phyloP scores from a whole-genome alignment of 1,140 invertebrate species.

The Heliconius hermathena region DNA sequence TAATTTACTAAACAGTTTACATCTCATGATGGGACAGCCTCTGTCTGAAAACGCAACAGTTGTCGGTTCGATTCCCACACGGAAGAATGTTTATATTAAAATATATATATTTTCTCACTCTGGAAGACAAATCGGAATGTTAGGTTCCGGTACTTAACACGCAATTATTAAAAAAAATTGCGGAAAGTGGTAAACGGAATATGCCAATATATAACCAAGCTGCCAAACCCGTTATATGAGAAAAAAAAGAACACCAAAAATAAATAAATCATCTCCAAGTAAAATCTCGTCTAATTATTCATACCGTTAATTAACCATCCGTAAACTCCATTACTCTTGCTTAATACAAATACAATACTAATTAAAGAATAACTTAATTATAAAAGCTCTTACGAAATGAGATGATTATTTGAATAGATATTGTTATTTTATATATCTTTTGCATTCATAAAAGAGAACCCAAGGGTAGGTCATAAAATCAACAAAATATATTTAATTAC shows the following conservation, averaged over 20 bases:
- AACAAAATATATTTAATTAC: too few species aligned
- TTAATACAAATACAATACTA: not conserved
- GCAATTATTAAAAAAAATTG: too few species aligned
- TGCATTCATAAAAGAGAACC: too few species aligned
- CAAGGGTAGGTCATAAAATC: too few species aligned
- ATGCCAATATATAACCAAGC: too few species aligned
- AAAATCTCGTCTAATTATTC: not conserved
- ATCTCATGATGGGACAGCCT: too few species aligned
- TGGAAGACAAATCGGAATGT: not conserved
- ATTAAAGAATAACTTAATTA: slow-evolving; percentile 3
- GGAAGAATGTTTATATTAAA: too few species aligned
- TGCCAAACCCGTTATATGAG: too few species aligned
- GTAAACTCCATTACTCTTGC: not conserved
- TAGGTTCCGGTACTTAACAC: not conserved
- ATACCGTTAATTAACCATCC: not conserved
- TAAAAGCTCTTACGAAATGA: not conserved
- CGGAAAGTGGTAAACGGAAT: too few species aligned
- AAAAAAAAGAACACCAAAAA: not conserved
- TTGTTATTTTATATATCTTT: not conserved
- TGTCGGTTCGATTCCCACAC: not conserved
- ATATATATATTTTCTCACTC: not conserved
- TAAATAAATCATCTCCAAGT: not conserved
- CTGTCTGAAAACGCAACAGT: too few species aligned
- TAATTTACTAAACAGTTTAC: too few species aligned
- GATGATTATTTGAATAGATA: not conserved